Conservation (phyloP, 2,797 vertebrate genomes). For the Astyanax mexicanus region DNA sequence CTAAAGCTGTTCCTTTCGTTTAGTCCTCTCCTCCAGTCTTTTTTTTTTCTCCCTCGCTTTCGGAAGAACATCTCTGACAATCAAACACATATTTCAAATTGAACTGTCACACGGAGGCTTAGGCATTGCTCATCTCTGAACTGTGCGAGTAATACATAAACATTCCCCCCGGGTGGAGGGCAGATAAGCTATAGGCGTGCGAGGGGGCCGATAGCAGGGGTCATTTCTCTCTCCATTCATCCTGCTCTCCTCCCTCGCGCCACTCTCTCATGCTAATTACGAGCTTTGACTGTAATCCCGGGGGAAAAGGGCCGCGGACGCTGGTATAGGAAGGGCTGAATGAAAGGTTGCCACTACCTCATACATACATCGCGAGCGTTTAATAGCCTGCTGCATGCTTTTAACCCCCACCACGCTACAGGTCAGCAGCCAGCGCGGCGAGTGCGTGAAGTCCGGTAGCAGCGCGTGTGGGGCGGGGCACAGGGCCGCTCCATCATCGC, state of each 20-base stretch:
- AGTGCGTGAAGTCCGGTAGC: constrained; percentile 65
- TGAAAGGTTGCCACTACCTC: constrained; percentile 35
- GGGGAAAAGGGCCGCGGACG: constrained; percentile 65
- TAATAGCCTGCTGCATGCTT: constrained; percentile 60
- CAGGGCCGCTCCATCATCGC: constrained; percentile 60
- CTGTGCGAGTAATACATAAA: constrained; percentile 74
- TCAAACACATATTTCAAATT: constrained; percentile 73
- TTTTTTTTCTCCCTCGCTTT: constrained; percentile 12
- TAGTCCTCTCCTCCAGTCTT: constrained; percentile 39
- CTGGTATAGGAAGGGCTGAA: constrained; percentile 64
- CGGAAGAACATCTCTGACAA: constrained; percentile 52
- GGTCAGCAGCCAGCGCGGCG: constrained; percentile 63
- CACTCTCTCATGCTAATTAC: constrained; percentile 80
- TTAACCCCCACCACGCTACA: constrained; percentile 63
- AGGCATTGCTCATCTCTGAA: constrained; percentile 62
- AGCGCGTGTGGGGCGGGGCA: constrained; percentile 50
- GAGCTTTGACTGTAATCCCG: constrained; percentile 78
- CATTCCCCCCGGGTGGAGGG: constrained; percentile 62
- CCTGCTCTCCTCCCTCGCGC: constrained; percentile 64
- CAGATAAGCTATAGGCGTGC: constrained; percentile 73
- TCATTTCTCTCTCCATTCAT: constrained; percentile 73
- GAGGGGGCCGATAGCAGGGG: constrained; percentile 68
- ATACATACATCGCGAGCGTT: constrained; percentile 51
- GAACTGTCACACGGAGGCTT: constrained; percentile 71
- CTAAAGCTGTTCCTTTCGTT: constrained; percentile 34